These are phyloP conservation scores for Sycophila texana DNA, from an alignment of 2,888 invertebrate species.

Conservation along the genomic window DNA sequence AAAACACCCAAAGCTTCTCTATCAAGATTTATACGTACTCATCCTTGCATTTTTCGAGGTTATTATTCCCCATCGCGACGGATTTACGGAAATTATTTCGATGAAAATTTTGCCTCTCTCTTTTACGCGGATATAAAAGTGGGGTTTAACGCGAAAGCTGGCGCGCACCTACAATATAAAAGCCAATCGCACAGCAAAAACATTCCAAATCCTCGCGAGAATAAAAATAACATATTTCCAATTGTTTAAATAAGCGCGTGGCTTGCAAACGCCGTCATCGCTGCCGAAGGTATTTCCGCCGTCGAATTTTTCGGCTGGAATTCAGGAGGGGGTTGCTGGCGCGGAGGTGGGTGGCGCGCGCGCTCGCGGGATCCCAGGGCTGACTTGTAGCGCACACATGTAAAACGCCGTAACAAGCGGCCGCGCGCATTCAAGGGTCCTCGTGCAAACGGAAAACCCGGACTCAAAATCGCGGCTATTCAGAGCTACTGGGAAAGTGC, in stretches of 20 bases:
- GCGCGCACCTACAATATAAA: too few species aligned
- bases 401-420: slow-evolving; percentile 40
- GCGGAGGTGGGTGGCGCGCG: neutral
- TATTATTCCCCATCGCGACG: slow-evolving; percentile 35
- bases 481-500: neutral
- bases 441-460: slow-evolving; percentile 42
- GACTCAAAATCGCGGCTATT: slow-evolving; percentile 33
- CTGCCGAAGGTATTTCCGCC: neutral
- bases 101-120: too few species aligned
- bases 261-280: neutral
- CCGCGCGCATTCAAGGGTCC: slow-evolving; percentile 36
- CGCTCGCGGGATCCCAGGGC: neutral
- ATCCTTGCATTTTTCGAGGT: slow-evolving; percentile 16
- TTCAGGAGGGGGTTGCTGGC: neutral
- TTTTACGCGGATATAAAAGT: too few species aligned
- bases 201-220: neutral
- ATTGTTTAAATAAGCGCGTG: neutral
- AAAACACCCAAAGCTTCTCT: slow-evolving; percentile 8
- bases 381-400: slow-evolving; percentile 4
- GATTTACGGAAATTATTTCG: slow-evolving; percentile 31
- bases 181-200: too few species aligned
- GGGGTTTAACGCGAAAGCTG: too few species aligned
- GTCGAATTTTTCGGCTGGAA: slow-evolving; percentile 3
- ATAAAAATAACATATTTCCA: neutral
- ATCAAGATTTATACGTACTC: slow-evolving; percentile 33